A percentile compares a stretch with the other conserved stretches of the same genome.
These are phyloP conservation scores for Zosterops japonicus DNA, from an alignment of 2,113 vertebrate genomes.

Conservation along the genomic window DNA sequence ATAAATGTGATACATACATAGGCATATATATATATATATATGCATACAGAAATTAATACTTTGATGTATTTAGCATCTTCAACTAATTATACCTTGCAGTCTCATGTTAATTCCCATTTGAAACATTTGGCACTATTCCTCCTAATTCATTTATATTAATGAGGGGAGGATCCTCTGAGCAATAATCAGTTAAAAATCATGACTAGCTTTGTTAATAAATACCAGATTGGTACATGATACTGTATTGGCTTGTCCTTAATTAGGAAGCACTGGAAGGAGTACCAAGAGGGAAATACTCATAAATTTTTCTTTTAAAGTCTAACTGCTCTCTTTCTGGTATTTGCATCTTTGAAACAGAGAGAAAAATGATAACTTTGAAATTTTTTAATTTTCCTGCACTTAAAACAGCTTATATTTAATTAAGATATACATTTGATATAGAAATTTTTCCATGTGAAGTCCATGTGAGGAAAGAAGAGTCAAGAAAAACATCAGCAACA, in stretches of 20 bases:
- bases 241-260: constrained; percentile 64
- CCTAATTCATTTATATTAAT: constrained; percentile 74
- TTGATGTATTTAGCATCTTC: constrained; percentile 67
- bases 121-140: constrained; percentile 67
- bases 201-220: constrained; percentile 72
- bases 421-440: constrained; percentile 47
- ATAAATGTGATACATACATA: background rate
- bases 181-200: constrained; percentile 72
- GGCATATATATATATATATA: background rate
- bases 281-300: constrained; percentile 58
- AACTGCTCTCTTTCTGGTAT: constrained; percentile 60
- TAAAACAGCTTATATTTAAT: constrained; percentile 63
- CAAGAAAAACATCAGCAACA: constrained; percentile 8
- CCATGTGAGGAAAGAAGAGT: constrained; percentile 9
- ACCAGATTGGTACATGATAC: constrained; percentile 62
- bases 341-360: constrained; percentile 65
- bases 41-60: constrained; percentile 53
- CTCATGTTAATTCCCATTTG: constrained; percentile 63
- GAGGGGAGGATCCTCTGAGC: constrained; percentile 67
- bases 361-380: constrained; percentile 22
- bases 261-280: constrained; percentile 60
- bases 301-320: constrained; percentile 64
- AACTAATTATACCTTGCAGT: constrained; percentile 68
- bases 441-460: constrained; percentile 8
- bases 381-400: constrained; percentile 4